Evolutionary conservation across 2,797 vertebrate genomes (phyloP), one percentile per base, ranked within the genome.

Genomic region (Antrozous pallidus): DNA sequence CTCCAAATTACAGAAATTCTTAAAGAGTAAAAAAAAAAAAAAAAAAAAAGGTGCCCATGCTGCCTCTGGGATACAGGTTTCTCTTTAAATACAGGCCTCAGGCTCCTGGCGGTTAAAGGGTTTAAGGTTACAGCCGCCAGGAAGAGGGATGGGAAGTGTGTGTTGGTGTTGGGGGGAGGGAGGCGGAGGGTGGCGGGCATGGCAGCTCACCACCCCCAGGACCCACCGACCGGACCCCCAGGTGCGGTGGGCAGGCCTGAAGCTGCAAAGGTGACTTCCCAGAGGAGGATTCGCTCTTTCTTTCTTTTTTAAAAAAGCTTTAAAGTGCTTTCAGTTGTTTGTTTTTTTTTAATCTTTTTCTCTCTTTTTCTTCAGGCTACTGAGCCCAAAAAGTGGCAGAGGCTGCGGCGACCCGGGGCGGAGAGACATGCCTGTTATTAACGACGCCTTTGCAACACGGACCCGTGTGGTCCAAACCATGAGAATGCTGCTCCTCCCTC

Each of bases 21-120:
- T 54, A 70, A 33, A 31, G 91, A 67, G 90, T 54, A 84, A 78
- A 85, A 49, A 83, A 33, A 78, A 94, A 85, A 47, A 82, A n/a
- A n/a, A 84, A 78, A 85, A 49, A 33, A 82, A 94, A 36, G 94
- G 91, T 90, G 79, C 90, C 86, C 95, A 49, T 75, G 80, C 58
- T 75, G 96, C 93, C 93, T 79, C 13, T 54, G 20, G 93, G 80
- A 96, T 94, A 80, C 93, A 91, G 94, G 96, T 94, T 94, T 91
- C 67, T 80, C 88, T 91, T 94, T 96, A 97, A 96, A 97, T 96
- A 97, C 36, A 97, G 97, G 97, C 97, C 97, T 73, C 77, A 81
- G 81, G 93, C 94, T 90, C 92, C 86, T 36, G 95, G 95, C 65
- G 5, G 28, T 61, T 61, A 61, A 61, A 61, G 58, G 95, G 96